phyloP scores from a whole-genome alignment of 2,113 vertebrate species.

The Esox niger region DNA sequence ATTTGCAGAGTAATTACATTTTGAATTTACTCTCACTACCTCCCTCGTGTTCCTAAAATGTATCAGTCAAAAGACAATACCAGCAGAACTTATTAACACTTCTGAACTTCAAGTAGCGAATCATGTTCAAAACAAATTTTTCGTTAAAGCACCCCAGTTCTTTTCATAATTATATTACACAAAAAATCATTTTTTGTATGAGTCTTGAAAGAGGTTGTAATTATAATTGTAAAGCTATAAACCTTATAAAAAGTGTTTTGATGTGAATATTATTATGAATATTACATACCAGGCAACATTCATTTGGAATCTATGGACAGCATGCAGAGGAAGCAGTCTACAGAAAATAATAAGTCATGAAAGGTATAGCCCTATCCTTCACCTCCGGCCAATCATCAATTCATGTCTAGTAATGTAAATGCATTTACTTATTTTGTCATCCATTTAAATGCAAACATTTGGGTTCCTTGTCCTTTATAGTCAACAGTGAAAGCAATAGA shows the following conservation, averaged over 20 bases:
- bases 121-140: slow-evolving; percentile 32
- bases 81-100: not conserved
- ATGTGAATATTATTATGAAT: slow-evolving; percentile 32
- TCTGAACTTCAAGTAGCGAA: slow-evolving; percentile 11
- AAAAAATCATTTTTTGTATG: slow-evolving; percentile 38
- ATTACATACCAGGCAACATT: slow-evolving; percentile 27
- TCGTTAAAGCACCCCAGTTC: slow-evolving; percentile 1
- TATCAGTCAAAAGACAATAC: not conserved
- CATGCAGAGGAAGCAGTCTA: not conserved
- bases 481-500: too few species aligned
- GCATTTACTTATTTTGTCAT: not conserved
- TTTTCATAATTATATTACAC: slow-evolving; percentile 38
- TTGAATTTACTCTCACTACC: not conserved
- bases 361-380: not conserved
- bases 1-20: not conserved
- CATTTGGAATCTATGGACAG: slow-evolving; percentile 18
- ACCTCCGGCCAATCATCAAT: not conserved
- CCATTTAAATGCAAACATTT: too few species aligned
- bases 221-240: slow-evolving; percentile 31
- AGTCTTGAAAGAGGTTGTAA: slow-evolving; percentile 33
- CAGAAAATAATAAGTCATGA: too few species aligned
- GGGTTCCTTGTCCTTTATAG: too few species aligned
- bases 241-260: slow-evolving; percentile 28
- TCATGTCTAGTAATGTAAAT: not conserved
- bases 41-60: not conserved